Base-by-base conservation (phyloP, 2,113 vertebrate genomes). In the Theristicus caerulescens region DNA sequence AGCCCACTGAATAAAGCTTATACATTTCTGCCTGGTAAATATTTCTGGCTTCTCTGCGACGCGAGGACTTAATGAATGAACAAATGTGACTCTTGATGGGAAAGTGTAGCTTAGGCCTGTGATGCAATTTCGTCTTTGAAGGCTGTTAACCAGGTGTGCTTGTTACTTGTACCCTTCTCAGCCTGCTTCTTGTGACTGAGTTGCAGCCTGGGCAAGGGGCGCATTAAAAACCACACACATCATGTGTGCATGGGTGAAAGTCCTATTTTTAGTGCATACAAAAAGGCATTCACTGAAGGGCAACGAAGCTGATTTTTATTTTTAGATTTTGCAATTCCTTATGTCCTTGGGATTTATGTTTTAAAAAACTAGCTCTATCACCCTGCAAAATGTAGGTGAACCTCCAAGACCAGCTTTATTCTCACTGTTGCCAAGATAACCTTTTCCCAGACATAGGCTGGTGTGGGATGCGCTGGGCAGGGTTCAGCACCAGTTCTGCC, bases 221-320 rank as follows among this genome's bases (percentile, higher is more conserved):
- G 0, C 57, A 12, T 57, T 85, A 25, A 89, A 94, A 87, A 54
- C 86, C 91, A 62, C 83, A 94, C 66, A 40, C 51, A 57, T 69
- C 65, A 21, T 32, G 32, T n/a, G 54, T 84, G 66, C n/a, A 7
- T 12, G 65, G 81, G 29, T 54, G 29, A 66, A 73, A 87, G 58
- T 70, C 55, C 94, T 97, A 91, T 93, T 95, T 96, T 97, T 96
- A 90, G 87, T 38, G 59, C 79, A 90, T 85, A 96, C 89, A 96
- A 84, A 84, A 88, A 79, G 67, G 67, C 74, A 94, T 96, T 97
- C 96, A 96, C 64, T 83, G 59, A 82, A 89, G 42, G 29, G 86
- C 51, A 88, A 5, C 11, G 51, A 94, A 86, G 59, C 49, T 46
- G 86, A 36, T 61, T 89, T 94, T 93, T 94, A 94, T 87, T 96